These are phyloP conservation scores for Lucinisca nassula DNA, from an alignment of 2,888 invertebrate genomes.

Conservation along the genomic window DNA sequence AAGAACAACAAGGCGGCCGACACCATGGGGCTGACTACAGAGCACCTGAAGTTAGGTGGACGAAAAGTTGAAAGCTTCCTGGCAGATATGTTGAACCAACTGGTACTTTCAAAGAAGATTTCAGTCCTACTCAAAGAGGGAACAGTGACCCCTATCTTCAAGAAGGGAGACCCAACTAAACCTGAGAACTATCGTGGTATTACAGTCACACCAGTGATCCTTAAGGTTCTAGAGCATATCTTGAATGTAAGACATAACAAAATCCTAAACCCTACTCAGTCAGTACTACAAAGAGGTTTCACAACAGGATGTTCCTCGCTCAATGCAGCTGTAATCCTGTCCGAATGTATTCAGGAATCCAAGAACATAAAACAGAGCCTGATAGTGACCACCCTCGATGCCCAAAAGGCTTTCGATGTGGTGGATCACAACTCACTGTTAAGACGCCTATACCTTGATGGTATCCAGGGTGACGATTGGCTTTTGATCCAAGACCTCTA, in stretches of 20 bases:
- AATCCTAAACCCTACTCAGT: neutral
- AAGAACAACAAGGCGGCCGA: constrained; percentile 11
- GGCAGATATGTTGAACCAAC: neutral
- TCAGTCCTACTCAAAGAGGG: neutral
- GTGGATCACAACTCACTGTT: neutral
- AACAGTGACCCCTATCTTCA: neutral
- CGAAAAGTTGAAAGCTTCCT: neutral
- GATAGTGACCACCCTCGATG: neutral
- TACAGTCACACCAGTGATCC: neutral
- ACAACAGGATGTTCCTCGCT: neutral
- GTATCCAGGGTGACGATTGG: neutral
- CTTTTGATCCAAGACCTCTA: neutral
- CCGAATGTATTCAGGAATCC: neutral
- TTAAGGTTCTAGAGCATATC: neutral
- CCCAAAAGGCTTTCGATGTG: constrained; percentile 11
- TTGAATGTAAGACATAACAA: neutral
- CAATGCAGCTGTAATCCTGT: neutral
- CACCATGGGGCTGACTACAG: neutral
- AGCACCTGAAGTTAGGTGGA: neutral
- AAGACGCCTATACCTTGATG: neutral
- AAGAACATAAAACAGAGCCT: neutral
- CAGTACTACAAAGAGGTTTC: neutral
- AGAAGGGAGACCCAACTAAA: neutral
- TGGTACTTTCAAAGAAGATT: neutral
- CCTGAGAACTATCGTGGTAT: neutral